Conservation (phyloP, 2,797 vertebrate species). For the Denticeps clupeoides region DNA sequence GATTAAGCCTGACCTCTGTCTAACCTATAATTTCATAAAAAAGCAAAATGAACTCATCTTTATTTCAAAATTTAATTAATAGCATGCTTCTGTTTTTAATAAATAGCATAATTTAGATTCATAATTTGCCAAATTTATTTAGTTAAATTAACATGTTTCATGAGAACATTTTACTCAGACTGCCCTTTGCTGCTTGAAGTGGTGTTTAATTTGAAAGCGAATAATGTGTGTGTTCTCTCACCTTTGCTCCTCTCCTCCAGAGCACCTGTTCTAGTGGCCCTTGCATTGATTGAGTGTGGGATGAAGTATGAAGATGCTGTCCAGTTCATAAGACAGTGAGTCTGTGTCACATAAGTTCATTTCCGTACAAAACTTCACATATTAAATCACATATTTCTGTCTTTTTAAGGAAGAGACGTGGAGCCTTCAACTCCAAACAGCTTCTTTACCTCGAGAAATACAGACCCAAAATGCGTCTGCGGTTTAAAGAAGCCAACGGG, state of each 20-base stretch:
- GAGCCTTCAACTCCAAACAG: conserved; percentile 99
- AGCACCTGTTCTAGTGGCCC: conserved; percentile 93
- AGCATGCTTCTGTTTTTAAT: too few species aligned
- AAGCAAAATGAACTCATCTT: too few species aligned
- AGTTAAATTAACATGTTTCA: too few species aligned
- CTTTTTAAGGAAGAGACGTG: conserved; percentile 84
- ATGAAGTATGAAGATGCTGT: conserved; percentile 99
- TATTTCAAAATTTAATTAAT: too few species aligned
- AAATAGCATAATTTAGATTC: too few species aligned
- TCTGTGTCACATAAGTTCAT: conserved; percentile 26
- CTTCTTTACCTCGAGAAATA: conserved; percentile 99
- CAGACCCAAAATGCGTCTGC: conserved; percentile 93
- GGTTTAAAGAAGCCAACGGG: conserved; percentile 89
- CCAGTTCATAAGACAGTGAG: conserved; percentile 98
- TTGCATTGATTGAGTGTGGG: conserved; percentile 91
- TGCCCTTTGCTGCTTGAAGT: too few species aligned
- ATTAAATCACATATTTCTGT: neutral
- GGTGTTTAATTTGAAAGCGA: too few species aligned
- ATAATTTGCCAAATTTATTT: too few species aligned
- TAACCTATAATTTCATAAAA: too few species aligned
- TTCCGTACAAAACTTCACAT: neutral
- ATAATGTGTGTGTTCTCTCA: too few species aligned
- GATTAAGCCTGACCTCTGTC: too few species aligned
- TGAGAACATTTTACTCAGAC: too few species aligned
- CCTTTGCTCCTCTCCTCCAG: conserved; percentile 46